Evolutionary conservation across 2,888 invertebrate genomes (phyloP).

Genomic region (Heteropelma amictum): DNA sequence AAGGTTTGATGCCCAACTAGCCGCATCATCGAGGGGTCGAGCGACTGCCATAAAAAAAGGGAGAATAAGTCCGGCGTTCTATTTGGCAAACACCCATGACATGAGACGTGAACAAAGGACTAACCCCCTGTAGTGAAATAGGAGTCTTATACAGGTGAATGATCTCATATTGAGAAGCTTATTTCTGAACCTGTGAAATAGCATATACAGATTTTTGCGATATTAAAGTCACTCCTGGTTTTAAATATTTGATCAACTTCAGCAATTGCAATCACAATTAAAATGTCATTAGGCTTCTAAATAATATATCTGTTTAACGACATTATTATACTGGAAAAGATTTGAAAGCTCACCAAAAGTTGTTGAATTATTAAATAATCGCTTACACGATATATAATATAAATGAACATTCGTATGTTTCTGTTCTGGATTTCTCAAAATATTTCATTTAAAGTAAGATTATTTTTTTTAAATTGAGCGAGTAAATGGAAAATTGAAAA

Average conservation of each 20-base stretch:
- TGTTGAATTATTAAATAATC: too few species aligned
- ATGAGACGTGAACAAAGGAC: constrained; percentile 64
- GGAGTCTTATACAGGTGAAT: constrained; percentile 50
- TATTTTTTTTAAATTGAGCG: too few species aligned
- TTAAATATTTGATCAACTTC: not conserved
- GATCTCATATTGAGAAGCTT: constrained; percentile 31
- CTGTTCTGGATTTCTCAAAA: too few species aligned
- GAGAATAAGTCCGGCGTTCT: constrained; percentile 67
- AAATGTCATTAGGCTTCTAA: too few species aligned
- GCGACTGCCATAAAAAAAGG: constrained; percentile 59
- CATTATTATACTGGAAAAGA: too few species aligned
- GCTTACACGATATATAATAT: too few species aligned
- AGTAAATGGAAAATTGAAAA: too few species aligned
- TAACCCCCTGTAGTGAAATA: constrained; percentile 28
- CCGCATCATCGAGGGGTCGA: constrained; percentile 74
- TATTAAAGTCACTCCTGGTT: constrained; percentile 2
- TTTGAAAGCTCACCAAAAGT: too few species aligned
- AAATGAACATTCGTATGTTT: too few species aligned
- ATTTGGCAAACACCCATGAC: constrained; percentile 75
- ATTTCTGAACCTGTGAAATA: constrained; percentile 21
- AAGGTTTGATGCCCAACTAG: constrained; percentile 76
- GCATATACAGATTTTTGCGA: constrained; percentile 16
- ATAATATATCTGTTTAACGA: too few species aligned
- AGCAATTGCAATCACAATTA: not conserved
- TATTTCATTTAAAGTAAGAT: too few species aligned